Evolutionary conservation across 2,113 vertebrate genomes (phyloP).

Genomic region (Cygnus atratus): DNA sequence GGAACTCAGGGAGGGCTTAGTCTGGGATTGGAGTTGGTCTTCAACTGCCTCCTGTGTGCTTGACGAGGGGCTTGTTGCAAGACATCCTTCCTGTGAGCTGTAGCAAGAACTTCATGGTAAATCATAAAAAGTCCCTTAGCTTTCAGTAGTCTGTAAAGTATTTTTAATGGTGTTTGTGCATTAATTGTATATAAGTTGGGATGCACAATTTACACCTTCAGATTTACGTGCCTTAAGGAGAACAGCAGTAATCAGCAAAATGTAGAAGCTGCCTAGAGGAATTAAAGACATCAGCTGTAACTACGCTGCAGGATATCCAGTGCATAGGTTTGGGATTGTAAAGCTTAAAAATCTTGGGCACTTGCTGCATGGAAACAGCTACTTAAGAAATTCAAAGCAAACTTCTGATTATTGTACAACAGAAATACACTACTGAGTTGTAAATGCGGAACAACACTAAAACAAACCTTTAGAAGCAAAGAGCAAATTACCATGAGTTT

Average conservation of each 20-base stretch:
- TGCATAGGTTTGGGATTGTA: neutral
- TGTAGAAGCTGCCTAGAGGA: no score
- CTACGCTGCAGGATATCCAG: no score
- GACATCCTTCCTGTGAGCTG: neutral
- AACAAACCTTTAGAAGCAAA: neutral
- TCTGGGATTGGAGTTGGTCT: neutral
- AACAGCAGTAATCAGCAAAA: no score
- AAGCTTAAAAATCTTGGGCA: neutral
- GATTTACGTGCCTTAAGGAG: no score
- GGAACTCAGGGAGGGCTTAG: neutral
- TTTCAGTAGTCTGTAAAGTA: neutral
- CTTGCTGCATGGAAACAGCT: neutral
- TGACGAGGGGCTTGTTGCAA: neutral
- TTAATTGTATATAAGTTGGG: no score
- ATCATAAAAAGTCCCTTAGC: neutral
- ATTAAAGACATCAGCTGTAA: no score
- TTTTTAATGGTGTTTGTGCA: no score
- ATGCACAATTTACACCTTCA: no score
- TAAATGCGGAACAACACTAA: neutral
- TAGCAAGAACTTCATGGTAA: neutral
- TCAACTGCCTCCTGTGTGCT: neutral
- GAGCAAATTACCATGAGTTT: neutral
- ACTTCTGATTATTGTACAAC: neutral
- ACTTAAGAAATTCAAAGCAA: neutral
- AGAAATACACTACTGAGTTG: neutral